Conservation (phyloP, 1,140 invertebrate genomes). For the Lutraria rhynchaena region DNA sequence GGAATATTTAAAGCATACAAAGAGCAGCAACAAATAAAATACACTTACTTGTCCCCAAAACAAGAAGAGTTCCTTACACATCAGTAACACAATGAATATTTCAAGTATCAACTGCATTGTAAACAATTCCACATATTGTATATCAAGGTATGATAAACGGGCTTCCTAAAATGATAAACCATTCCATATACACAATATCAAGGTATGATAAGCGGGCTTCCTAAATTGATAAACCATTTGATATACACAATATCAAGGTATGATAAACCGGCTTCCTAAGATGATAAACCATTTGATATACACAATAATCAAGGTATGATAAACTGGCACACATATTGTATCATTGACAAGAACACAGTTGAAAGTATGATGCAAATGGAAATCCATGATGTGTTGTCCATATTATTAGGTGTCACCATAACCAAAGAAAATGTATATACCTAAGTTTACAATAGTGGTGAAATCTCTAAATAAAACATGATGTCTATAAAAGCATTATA, state of each 20-base stretch:
- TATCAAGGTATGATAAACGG: constrained; percentile 36
- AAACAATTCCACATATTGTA: constrained; percentile 16
- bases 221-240: background rate
- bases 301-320: constrained; percentile 38
- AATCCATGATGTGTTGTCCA: no score
- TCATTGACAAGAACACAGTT: background rate
- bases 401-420: no score
- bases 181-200: constrained; percentile 4
- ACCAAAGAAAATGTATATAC: no score
- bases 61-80: constrained; percentile 44
- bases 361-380: no score
- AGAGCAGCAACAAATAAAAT: background rate
- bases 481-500: no score
- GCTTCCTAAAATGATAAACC: constrained; percentile 19
- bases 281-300: no score
- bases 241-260: constrained; percentile 20
- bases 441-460: no score
- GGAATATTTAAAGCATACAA: no score
- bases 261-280: constrained; percentile 46
- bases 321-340: background rate
- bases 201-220: constrained; percentile 43
- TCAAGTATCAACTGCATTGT: constrained; percentile 33
- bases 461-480: no score
- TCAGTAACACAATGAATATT: constrained; percentile 40
- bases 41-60: constrained; percentile 49